Percentiles rank a stretch among this genome's conserved stretches.
Conservation (phyloP, 2,113 vertebrate genomes). For the Tautogolabrus adspersus region DNA sequence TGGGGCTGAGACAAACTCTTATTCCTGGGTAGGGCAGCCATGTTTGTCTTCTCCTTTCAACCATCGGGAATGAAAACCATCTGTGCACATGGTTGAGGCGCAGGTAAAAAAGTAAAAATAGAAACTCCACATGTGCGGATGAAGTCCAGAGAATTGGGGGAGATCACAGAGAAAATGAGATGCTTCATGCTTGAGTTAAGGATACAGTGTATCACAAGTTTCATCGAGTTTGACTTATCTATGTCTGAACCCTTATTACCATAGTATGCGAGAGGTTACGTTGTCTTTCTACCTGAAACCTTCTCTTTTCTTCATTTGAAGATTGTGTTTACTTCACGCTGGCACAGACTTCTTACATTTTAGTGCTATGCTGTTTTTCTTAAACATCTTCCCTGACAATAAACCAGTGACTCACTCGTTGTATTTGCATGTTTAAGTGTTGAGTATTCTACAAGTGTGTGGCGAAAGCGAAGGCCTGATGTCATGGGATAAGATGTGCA, state of each 20-base stretch:
- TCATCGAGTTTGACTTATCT: constrained; percentile 35
- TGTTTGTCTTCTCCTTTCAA: constrained; percentile 22
- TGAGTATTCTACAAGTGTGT: neutral
- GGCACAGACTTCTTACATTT: neutral
- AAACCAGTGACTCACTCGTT: constrained; percentile 25
- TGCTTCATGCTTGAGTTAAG: constrained; percentile 40
- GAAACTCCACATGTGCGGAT: constrained; percentile 47
- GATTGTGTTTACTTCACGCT: constrained; percentile 6
- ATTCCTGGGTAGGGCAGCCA: constrained; percentile 3
- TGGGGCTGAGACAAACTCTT: neutral
- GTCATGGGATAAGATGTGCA: constrained; percentile 34
- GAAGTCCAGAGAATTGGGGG: constrained; percentile 22
- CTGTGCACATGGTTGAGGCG: constrained; percentile 48
- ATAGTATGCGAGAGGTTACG: constrained; percentile 15
- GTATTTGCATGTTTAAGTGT: neutral
- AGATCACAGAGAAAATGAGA: constrained; percentile 46
- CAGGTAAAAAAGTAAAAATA: constrained; percentile 65
- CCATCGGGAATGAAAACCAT: constrained; percentile 63
- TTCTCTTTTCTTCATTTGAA: constrained; percentile 33
- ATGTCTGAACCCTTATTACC: constrained; percentile 28
- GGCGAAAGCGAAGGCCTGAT: constrained; percentile 16
- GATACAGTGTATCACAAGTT: constrained; percentile 31
- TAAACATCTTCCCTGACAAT: neutral
- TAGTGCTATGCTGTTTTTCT: neutral
- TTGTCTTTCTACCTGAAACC: constrained; percentile 18